Conservation (phyloP, 35 echinoderm and acorn worm species). For the Apostichopus californicus region DNA sequence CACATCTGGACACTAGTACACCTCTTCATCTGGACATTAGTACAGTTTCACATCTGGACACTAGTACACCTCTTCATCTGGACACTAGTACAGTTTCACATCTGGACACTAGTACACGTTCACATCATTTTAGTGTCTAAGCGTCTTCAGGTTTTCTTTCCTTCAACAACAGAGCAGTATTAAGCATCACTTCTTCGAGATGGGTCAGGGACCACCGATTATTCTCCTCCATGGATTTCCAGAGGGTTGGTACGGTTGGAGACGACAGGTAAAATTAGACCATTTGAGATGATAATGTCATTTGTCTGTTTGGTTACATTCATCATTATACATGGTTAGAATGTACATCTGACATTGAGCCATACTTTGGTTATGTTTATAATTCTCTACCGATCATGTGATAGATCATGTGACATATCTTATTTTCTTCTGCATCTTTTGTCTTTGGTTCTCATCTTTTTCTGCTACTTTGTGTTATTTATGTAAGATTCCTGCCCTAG, state of each 20-base stretch:
- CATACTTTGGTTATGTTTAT: too few relatives aligned
- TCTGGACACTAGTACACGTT: too few relatives aligned
- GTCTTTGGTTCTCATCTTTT: too few relatives aligned
- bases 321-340: background rate
- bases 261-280: conserved; percentile 65
- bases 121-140: too few relatives aligned
- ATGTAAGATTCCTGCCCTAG: conserved; percentile 87
- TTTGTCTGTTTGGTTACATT: background rate
- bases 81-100: too few relatives aligned
- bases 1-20: too few relatives aligned
- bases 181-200: conserved; percentile 71
- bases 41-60: too few relatives aligned
- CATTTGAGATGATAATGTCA: background rate
- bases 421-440: too few relatives aligned
- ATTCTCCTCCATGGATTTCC: conserved; percentile 88
- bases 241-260: conserved; percentile 86
- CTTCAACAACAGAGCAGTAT: conserved; percentile 52
- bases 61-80: too few relatives aligned
- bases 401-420: too few relatives aligned
- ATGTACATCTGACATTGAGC: background rate
- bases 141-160: background rate
- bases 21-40: background rate
- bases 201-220: conserved; percentile 72
- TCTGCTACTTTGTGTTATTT: background rate
- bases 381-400: too few relatives aligned